A percentile compares a stretch with the other conserved stretches of the same genome.
Evolutionary conservation across 2,888 invertebrate genomes (phyloP).

Genomic region (Orthosia incerta): DNA sequence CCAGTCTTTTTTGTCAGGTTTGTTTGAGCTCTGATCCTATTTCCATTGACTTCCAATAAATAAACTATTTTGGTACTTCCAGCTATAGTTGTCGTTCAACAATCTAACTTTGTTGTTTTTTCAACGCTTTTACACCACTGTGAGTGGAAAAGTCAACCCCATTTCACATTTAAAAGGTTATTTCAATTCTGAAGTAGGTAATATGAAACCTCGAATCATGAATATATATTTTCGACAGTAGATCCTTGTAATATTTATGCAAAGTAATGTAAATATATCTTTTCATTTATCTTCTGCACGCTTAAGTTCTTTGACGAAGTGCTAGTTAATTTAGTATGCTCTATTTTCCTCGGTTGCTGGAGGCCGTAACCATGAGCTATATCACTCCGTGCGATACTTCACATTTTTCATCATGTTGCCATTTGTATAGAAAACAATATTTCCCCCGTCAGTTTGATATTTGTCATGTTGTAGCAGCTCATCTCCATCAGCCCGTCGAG

Average conservation of each 20-base stretch:
- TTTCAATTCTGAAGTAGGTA: conserved; percentile 19
- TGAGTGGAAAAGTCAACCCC: background rate
- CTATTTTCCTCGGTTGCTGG: conserved; percentile 63
- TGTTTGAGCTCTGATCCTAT: conserved; percentile 41
- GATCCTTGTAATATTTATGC: conserved; percentile 29
- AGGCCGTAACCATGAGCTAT: conserved; percentile 75
- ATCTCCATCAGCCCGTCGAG: conserved; percentile 28
- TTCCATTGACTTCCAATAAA: conserved; percentile 48
- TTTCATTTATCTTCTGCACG: conserved; percentile 59
- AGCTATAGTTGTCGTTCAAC: conserved; percentile 17
- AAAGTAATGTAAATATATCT: conserved; percentile 45
- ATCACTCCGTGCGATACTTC: conserved; percentile 65
- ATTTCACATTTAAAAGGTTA: conserved; percentile 16
- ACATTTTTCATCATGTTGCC: conserved; percentile 54
- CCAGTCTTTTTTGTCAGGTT: conserved; percentile 42
- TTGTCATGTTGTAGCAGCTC: conserved; percentile 37
- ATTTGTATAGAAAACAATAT: conserved; percentile 45
- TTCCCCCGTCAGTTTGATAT: conserved; percentile 36
- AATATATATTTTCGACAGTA: conserved; percentile 35
- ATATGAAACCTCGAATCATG: conserved; percentile 28
- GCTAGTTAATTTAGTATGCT: conserved; percentile 67
- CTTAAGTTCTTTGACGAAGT: conserved; percentile 66
- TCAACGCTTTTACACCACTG: background rate
- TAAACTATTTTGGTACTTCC: conserved; percentile 47
- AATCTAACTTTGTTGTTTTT: conserved; percentile 25